A percentile compares a stretch with the other conserved stretches of the same genome.
Conservation (phyloP, 2,888 invertebrate species). For the Oeneis ivallda region DNA sequence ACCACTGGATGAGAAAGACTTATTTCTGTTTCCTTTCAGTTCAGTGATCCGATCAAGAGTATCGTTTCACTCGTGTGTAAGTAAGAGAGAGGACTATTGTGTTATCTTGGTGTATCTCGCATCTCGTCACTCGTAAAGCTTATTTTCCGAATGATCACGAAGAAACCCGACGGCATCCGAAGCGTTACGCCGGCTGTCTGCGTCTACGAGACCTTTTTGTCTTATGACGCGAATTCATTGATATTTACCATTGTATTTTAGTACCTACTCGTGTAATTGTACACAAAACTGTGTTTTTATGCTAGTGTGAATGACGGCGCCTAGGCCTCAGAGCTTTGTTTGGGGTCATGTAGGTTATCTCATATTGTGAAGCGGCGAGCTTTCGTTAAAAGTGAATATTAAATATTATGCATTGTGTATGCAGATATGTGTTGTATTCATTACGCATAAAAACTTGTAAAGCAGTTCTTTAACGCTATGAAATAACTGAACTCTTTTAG, state of each 20-base stretch:
- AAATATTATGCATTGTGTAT: constrained; percentile 6
- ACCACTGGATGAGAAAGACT: constrained; percentile 65
- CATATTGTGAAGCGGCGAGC: constrained; percentile 15
- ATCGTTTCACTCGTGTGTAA: constrained; percentile 47
- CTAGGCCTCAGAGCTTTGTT: constrained; percentile 8
- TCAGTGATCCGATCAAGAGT: constrained; percentile 72
- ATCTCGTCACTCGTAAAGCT: constrained; percentile 30
- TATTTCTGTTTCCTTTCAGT: constrained; percentile 73
- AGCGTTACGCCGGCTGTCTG: constrained; percentile 59
- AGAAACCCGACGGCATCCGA: constrained; percentile 55
- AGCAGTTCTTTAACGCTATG: constrained; percentile 31
- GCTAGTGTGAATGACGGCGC: constrained; percentile 24
- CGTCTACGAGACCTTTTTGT: constrained; percentile 57
- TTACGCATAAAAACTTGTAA: not conserved
- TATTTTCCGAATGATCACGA: constrained; percentile 51
- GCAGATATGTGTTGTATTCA: constrained; percentile 16
- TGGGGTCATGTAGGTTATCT: constrained; percentile 24
- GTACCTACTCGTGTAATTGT: constrained; percentile 23
- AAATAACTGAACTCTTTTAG: constrained; percentile 61
- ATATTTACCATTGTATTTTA: constrained; percentile 50
- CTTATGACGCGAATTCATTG: constrained; percentile 70
- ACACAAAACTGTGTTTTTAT: constrained; percentile 30
- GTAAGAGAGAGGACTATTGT: constrained; percentile 52
- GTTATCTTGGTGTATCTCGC: constrained; percentile 45
- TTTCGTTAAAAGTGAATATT: constrained; percentile 22